Base-by-base conservation (phyloP, 2,797 vertebrate species). In the Buphagus erythrorhynchus region DNA sequence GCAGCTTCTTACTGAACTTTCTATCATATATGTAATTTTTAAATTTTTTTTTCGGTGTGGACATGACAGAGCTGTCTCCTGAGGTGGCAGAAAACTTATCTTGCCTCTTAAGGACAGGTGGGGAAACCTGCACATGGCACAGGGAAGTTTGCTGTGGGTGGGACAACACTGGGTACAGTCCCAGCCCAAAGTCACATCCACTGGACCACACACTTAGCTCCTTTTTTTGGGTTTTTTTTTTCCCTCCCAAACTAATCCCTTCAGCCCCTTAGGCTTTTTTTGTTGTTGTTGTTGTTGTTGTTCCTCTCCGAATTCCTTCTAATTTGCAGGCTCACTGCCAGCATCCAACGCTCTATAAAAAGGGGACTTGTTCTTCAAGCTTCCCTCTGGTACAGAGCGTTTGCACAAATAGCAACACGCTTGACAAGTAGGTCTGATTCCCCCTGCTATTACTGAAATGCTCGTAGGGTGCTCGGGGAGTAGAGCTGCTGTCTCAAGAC, bases 291-390 rank as follows among this genome's bases (percentile, higher is more conserved):
- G 90, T 73, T 96, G 90, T 87, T 95, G 87, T 57, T 95, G 83
- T 61, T 96, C 36, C 69, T 94, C 81, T 83, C 95, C 55, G 82
- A 96, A 96, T 96, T 95, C 92, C 85, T 96, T 80, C 84, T 94
- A 83, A 84, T 95, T 95, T 91, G 71, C 87, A 74, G 96, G 95
- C 95, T 92, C 0, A 0, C 81, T 83, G 92, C 96, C 96, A 97
- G 95, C 81, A 19, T 78, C 33, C 87, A 90, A 45, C 15, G 3
- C 14, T 0, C 91, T 96, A 86, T 95, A 95, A 95, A 95, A 96
- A 95, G 93, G 91, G 72, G 94, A 95, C 95, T 96, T 97, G 95
- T 97, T 96, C 95, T 94, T 95, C 95, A 95, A 59, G 93, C 95
- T 96, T 94, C 91, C 85, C 94, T 95, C 85, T 5, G 8, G 82